Base-by-base conservation (phyloP, 2,888 invertebrate genomes). In the Drepanosiphum platanoidis region DNA sequence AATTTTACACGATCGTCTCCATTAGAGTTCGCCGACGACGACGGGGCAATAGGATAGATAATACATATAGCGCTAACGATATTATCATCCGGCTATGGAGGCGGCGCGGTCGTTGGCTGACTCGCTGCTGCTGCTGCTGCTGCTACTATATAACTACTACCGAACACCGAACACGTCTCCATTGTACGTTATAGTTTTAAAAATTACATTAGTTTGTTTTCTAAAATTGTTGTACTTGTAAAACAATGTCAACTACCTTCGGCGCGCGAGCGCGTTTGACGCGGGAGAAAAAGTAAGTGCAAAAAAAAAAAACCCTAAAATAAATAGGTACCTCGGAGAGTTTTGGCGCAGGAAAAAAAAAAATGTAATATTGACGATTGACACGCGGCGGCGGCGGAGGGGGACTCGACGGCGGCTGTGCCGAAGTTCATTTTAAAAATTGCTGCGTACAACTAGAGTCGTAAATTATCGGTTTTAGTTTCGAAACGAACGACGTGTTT, bases 401-500 rank as follows among this genome's bases (percentile, higher is more conserved):
- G 1, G 36, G 15, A 18, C 18, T 18, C 39, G n/a, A 15, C n/a
- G 36, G 13, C 18, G 58, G 68, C 64, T 66, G n/a, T n/a, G n/a
- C 30, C 42, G 32, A 30, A 66, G 83, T 84, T 84, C 66, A 68
- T 84, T 84, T 83, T 74, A 74, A 74, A 83, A 83, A 83, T 83
- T 83, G 74, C 72, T 27, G 64, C 32, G 83, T 46, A 74, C 74
- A 64, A 74, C 74, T 66, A 42, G 64, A 74, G 74, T 83, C 83
- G 74, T 83, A 84, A 84, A 84, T 84, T 68, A 84, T 84, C 75
- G 83, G 83, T 84, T 84, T 84, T 75, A 46, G 74, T 72, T 83
- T 64, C 36, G 34, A 42, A 52, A 36, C 81, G 80, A 52, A 75
- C 66, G 83, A 84, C 83, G 75, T 84, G 83, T 66, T 74, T 46